Evolutionary conservation across 2,113 vertebrate species (phyloP), one percentile per base, ranked within the genome.

Genomic region (Sorex fumeus): DNA sequence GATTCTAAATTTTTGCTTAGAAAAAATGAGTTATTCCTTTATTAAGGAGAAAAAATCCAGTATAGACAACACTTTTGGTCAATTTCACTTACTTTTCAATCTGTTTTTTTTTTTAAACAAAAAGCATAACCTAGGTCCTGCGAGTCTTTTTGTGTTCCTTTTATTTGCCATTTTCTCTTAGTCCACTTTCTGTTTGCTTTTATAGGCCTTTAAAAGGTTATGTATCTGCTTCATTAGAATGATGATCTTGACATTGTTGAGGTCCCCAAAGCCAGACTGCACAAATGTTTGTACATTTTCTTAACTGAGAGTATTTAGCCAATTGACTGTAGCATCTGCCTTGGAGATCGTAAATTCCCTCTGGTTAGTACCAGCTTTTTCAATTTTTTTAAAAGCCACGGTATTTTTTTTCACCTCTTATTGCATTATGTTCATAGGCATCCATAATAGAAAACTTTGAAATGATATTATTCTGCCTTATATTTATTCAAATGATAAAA

Each of bases 221-320:
- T 53, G 15, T 30, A 34, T 47, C 32, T 12, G 30, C 30, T 89
- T 72, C n/a, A 87, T 36, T 50, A 45, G 12, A 77, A 45, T 64
- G 27, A 8, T 23, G 32, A 43, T 91, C 19, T 91, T 62, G 32
- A 84, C 19, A 0, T 62, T 57, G 28, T 9, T 34, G 1, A 25
- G 40, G 19, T 84, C 32, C 10, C 12, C 27, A 60, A 94, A 87
- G 50, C 53, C 85, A 91, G 27, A 81, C 4, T 75, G 5, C 64
- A 76, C 32, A 89, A 89, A 67, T 93, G 34, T 78, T 94, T 34
- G 28, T 6, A 53, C 9, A 13, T 67, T 66, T 70, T 82, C 27
- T 81, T 87, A 71, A 84, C 50, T 90, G 8, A 30, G 9, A 87
- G 12, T 69, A 74, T 28, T 84, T 84, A 84, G 32, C 16, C 81